These are phyloP conservation scores for Pithys albifrons DNA, from an alignment of 2,113 vertebrate species.

Conservation along the genomic window DNA sequence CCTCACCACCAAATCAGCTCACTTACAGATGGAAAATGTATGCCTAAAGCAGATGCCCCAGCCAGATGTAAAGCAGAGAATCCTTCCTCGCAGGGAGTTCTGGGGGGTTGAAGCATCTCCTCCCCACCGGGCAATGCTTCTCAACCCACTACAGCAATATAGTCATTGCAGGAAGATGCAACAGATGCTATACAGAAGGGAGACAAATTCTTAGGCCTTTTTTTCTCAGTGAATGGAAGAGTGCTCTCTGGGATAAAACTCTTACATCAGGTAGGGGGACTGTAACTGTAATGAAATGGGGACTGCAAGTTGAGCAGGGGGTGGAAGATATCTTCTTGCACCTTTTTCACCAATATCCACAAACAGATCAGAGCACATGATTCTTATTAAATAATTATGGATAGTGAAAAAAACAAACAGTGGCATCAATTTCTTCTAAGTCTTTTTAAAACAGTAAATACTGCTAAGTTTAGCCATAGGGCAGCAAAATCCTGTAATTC, in stretches of 20 bases:
- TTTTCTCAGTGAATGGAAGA: background rate
- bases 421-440: background rate
- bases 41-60: background rate
- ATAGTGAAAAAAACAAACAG: background rate
- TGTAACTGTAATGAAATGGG: background rate
- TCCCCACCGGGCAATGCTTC: background rate
- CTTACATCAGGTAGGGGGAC: background rate
- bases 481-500: constrained; percentile 2
- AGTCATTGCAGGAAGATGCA: background rate
- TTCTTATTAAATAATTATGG: background rate
- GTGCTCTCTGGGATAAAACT: background rate
- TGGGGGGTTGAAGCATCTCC: background rate
- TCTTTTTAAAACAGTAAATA: background rate
- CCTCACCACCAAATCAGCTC: background rate
- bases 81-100: background rate
- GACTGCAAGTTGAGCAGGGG: background rate
- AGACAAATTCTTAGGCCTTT: background rate
- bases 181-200: background rate
- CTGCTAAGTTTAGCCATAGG: background rate
- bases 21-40: background rate
- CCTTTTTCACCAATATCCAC: background rate
- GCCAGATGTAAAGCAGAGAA: background rate
- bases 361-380: background rate
- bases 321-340: background rate
- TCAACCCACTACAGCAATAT: background rate